These are phyloP conservation scores for Galeopsomyia nigrocyanea DNA, from an alignment of 2,888 invertebrate species.

Conservation along the genomic window DNA sequence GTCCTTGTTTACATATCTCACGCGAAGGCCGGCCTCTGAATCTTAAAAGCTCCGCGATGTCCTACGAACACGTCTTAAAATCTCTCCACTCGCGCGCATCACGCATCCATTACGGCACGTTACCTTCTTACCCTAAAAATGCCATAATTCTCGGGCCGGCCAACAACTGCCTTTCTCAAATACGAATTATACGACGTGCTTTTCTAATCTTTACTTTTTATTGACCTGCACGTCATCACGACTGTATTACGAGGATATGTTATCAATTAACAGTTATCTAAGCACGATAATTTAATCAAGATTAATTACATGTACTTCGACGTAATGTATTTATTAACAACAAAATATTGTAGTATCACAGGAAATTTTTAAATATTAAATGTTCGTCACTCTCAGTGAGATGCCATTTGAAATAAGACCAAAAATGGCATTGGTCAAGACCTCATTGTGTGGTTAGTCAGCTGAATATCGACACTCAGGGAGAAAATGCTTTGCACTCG, in stretches of 20 bases:
- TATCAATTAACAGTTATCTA: too few species aligned
- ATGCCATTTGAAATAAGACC: conserved; percentile 75
- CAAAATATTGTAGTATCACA: too few species aligned
- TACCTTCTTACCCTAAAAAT: conserved; percentile 41
- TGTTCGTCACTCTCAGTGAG: too few species aligned
- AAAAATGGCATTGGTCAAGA: conserved; percentile 75
- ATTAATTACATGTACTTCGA: too few species aligned
- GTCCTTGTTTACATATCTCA: conserved; percentile 64
- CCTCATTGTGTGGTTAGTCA: conserved; percentile 75
- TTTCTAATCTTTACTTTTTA: conserved; percentile 9
- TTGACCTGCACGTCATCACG: too few species aligned
- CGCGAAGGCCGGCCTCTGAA: conserved; percentile 57
- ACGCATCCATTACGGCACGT: conserved; percentile 23
- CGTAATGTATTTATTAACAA: too few species aligned
- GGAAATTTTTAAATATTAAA: too few species aligned
- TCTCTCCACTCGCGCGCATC: conserved; percentile 12
- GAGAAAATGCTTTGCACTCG: conserved; percentile 71
- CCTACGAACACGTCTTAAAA: conserved; percentile 37
- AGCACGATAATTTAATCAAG: too few species aligned
- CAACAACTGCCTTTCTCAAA: conserved; percentile 23
- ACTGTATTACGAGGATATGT: too few species aligned
- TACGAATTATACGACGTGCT: conserved; percentile 41
- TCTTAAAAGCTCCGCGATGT: conserved; percentile 54
- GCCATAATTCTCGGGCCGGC: conserved; percentile 32
- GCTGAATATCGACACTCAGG: conserved; percentile 77